Base-by-base conservation (phyloP, 2,888 invertebrate species). In the Xestia c-nigrum region DNA sequence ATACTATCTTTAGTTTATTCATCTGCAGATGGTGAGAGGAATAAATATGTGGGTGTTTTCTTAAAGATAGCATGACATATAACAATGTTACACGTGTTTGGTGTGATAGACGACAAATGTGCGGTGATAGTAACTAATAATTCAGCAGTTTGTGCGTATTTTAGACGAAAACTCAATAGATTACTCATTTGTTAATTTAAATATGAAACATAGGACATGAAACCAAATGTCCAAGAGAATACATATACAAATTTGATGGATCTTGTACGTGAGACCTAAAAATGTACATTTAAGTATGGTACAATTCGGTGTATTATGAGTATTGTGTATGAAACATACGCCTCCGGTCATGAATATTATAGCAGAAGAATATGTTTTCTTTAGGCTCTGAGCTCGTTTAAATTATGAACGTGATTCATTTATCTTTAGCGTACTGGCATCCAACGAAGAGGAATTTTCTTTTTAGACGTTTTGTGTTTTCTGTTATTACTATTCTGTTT, bases 361-460 rank as follows among this genome's bases (percentile, higher is more conserved):
- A 88, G 80, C 78, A 76, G 83, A 73, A 84, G 83, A 76, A 84
- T 82, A 73, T 83, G 80, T 87, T 87, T 88, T 85, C 80, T 85
- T 85, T 77, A 78, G 74, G 78, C 65, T 69, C 52, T 81, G 61
- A 72, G 78, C 77, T 83, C 65, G 75, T 81, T 89, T 82, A 86
- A 90, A 88, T 87, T 86, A 85, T 84, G 85, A 76, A 83, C 83
- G 80, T 87, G 83, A 88, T 85, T 86, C 84, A 87, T 88, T 87
- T 89, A 79, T 87, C 80, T 86, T 83, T 70, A 81, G 78, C 64
- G 72, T 81, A 64, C 74, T 81, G 71, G 68, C 72, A 67, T 78
- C 57, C 64, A 64, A 64, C 67, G 59, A 74, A 52, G 59, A 66
- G 24, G n/a, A 65, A 66, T 69, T 57, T 77, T 80, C 76, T 80